A percentile compares a stretch with the other conserved stretches of the same genome.
These are phyloP conservation scores for Astyanax mexicanus DNA, from an alignment of 2,797 vertebrate genomes.

Conservation along the genomic window DNA sequence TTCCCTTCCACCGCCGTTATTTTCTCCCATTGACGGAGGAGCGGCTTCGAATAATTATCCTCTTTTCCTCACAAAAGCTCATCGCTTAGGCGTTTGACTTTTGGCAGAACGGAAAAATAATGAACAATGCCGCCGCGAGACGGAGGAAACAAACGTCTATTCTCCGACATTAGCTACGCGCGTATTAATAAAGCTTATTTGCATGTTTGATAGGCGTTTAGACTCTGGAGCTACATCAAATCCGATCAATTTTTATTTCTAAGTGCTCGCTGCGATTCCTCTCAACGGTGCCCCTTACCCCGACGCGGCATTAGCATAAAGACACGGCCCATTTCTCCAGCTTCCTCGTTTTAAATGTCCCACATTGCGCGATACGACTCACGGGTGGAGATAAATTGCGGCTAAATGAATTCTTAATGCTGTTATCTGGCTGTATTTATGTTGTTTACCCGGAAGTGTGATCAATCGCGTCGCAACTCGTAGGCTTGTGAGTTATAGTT, in stretches of 20 bases:
- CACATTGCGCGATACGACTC: conserved; percentile 23
- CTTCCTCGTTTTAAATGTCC: conserved; percentile 47
- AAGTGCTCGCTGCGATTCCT: conserved; percentile 12
- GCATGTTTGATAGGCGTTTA: neutral
- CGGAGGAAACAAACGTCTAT: neutral
- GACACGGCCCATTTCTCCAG: conserved; percentile 43
- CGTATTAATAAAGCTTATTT: conserved; percentile 23
- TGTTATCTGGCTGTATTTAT: neutral
- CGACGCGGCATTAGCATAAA: conserved; percentile 46
- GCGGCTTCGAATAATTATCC: conserved; percentile 9
- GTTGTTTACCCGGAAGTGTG: neutral
- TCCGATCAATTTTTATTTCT: conserved; percentile 21
- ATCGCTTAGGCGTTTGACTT: conserved; percentile 30
- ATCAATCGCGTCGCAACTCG: conserved; percentile 16
- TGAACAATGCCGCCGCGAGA: neutral
- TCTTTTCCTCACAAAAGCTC: conserved; percentile 23
- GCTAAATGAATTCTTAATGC: conserved; percentile 28
- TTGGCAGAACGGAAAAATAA: conserved; percentile 18
- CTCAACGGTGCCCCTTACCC: conserved; percentile 41
- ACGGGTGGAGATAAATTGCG: neutral
- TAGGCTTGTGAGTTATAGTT: conserved; percentile 25
- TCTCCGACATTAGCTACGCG: neutral
- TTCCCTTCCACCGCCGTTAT: neutral
- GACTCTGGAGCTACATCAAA: conserved; percentile 20
- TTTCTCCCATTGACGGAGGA: neutral